Base-by-base conservation (phyloP, 1,140 invertebrate genomes). In the Lepidurus packardi region DNA sequence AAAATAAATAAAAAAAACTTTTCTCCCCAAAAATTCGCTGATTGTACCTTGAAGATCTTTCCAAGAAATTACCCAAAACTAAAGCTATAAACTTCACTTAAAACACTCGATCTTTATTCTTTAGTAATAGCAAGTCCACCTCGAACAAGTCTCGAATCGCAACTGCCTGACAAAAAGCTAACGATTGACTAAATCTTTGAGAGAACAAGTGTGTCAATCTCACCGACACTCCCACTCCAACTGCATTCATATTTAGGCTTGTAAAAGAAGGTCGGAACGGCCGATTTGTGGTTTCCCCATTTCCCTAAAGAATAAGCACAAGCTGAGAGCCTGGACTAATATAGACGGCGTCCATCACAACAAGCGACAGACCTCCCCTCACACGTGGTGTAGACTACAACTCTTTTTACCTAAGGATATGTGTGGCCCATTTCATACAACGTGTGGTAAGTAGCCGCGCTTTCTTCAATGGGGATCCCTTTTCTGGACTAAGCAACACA, bases 211-310 rank as follows among this genome's bases (percentile, higher is more conserved):
- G 53, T 65, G 53, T 16, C 53, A 65, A 21, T 21, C 53, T 65
- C 16, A 65, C 53, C 53, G 16, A 65, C 53, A 7, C 21, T 34
- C 34, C 34, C 34, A 34, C 34, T 34, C 34, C 34, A 4, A 34
- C 34, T 65, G 21, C 21, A 21, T 21, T 65, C 21, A 21, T 21
- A 65, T 65, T 9, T 65, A 65, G 53, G 53, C 53, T 65, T 65
- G 16, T 21, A 13, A 65, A 16, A 65, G 21, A 65, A 65, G 53
- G 53, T 21, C 16, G 53, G 53, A 65, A 65, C 13, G 9, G 21
- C 8, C 53, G 53, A 65, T 65, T 65, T 65, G 53, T 65, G 53
- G 53, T 65, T 65, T 65, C 53, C 53, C 21, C 53, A 21, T 65
- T 65, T 65, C 53, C 16, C 53, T 65, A 65, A n/a, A 65, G 21